phyloP scores from a whole-genome alignment of 2,797 vertebrate genomes.

The Thamnophis elegans region DNA sequence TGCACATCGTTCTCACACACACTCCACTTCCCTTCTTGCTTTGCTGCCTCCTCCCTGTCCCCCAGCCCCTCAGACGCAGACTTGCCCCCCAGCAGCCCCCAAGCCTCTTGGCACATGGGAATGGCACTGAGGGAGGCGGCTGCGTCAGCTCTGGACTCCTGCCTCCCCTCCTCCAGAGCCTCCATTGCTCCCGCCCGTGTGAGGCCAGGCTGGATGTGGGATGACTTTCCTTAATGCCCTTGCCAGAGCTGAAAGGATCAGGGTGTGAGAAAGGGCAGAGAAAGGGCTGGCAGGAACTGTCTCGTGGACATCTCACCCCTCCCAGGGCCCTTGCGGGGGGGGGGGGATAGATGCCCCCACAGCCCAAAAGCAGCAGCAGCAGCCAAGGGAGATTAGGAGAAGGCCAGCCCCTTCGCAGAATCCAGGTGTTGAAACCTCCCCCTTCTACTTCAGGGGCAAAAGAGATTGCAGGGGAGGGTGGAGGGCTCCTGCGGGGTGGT shows the following conservation, averaged over 20 bases:
- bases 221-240: neutral
- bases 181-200: neutral
- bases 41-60: slow-evolving; percentile 31
- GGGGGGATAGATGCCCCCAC: neutral
- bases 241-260: neutral
- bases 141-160: neutral
- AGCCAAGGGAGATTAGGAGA: neutral
- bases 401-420: neutral
- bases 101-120: accelerated
- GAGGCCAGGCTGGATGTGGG: neutral
- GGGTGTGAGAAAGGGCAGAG: neutral
- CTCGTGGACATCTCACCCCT: neutral
- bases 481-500: neutral
- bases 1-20: neutral
- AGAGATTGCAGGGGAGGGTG: neutral
- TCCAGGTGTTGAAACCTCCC: neutral
- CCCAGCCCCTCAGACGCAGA: slow-evolving; percentile 47
- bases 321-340: too few relatives aligned
- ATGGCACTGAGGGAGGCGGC: neutral
- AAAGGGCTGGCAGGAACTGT: neutral
- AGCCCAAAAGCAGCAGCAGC: neutral
- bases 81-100: slow-evolving; percentile 34
- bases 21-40: neutral
- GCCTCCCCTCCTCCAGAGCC: neutral
- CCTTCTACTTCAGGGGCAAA: neutral